Percentiles rank a stretch among this genome's conserved stretches.
phyloP scores from a whole-genome alignment of 1,140 invertebrate species.

The Drepana arcuata region DNA sequence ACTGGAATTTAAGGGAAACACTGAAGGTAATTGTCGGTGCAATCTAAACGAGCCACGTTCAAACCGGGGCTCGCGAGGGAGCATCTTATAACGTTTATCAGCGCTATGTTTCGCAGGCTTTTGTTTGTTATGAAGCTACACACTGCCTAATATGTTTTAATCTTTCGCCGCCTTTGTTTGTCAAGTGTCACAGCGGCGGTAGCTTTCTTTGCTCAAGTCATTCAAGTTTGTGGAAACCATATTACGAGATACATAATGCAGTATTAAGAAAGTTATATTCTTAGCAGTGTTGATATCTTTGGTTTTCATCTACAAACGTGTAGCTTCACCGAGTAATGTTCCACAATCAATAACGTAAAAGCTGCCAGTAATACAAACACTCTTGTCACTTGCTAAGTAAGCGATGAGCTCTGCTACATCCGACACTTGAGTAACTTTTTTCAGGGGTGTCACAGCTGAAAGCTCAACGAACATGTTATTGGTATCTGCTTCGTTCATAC shows the following conservation, averaged over 20 bases:
- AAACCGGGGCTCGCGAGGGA: conserved; percentile 20
- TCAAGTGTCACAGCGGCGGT: conserved; percentile 21
- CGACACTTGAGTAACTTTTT: conserved; percentile 24
- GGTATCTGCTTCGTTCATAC: conserved; percentile 23
- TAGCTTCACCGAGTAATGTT: conserved; percentile 22
- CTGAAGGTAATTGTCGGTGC: conserved; percentile 17
- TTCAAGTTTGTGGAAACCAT: no score
- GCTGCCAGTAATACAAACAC: conserved; percentile 37
- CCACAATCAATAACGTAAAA: conserved; percentile 38
- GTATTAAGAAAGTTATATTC: no score
- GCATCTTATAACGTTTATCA: conserved; percentile 29
- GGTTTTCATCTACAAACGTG: no score
- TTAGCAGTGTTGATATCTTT: no score
- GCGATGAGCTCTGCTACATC: conserved; percentile 40
- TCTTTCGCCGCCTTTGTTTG: conserved; percentile 31
- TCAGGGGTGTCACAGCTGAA: conserved; percentile 23
- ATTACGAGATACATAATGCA: no score
- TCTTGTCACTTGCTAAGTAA: conserved; percentile 45
- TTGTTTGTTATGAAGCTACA: conserved; percentile 24
- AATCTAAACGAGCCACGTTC: conserved; percentile 37
- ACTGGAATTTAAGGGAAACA: conserved; percentile 31
- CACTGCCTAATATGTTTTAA: conserved; percentile 40
- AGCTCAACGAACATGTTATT: conserved; percentile 22
- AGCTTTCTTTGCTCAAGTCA: conserved; percentile 23
- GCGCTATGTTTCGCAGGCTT: conserved; percentile 12